phyloP scores from a whole-genome alignment of 2,797 vertebrate genomes.

The Falco rusticolus region DNA sequence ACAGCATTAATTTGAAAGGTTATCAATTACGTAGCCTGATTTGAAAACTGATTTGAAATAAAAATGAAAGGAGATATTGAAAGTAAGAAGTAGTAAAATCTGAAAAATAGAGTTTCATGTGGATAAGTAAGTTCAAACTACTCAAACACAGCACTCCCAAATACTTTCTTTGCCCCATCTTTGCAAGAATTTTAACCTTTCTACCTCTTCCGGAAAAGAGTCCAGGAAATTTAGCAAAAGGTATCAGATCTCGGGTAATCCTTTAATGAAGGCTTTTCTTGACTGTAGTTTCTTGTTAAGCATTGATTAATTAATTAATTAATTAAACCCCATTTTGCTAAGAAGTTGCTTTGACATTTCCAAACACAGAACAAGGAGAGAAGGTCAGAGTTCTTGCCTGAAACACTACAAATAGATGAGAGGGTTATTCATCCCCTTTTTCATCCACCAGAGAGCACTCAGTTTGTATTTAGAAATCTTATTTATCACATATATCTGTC shows the following conservation, averaged over 20 bases:
- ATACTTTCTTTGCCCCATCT: neutral
- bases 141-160: neutral
- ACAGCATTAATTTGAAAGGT: neutral
- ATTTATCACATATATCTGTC: neutral
- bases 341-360: slow-evolving; percentile 19
- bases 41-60: neutral
- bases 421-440: neutral
- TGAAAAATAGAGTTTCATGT: neutral
- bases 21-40: neutral
- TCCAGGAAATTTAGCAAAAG: neutral
- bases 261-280: neutral
- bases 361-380: neutral
- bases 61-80: neutral
- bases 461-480: neutral
- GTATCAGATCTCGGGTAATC: neutral
- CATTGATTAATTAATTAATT: neutral
- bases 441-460: neutral
- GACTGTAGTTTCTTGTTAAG: neutral
- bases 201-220: neutral
- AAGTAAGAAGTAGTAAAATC: neutral
- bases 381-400: slow-evolving; percentile 28
- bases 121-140: neutral
- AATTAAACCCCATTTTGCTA: neutral
- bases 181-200: slow-evolving; percentile 11
- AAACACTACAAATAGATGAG: neutral